Evolutionary conservation across 2,888 invertebrate species (phyloP).

Genomic region (Brenthis daphne): DNA sequence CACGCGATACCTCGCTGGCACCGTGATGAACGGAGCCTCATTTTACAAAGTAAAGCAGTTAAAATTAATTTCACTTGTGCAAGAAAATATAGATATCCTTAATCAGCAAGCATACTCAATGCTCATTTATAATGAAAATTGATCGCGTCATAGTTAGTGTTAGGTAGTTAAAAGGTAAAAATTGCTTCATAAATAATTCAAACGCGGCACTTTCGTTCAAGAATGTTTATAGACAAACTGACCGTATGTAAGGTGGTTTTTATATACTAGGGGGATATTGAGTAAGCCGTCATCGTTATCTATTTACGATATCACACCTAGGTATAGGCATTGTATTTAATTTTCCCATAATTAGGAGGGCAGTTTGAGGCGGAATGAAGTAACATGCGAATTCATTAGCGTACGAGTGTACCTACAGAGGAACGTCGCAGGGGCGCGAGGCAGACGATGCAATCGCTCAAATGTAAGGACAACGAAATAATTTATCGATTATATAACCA

Average conservation of each 20-base stretch:
- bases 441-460: constrained; percentile 44
- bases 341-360: constrained; percentile 55
- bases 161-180: constrained; percentile 8
- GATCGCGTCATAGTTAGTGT: constrained; percentile 5
- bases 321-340: constrained; percentile 44
- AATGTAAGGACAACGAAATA: constrained; percentile 37
- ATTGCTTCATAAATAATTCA: constrained; percentile 16
- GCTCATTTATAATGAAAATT: constrained; percentile 15
- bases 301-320: constrained; percentile 39
- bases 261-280: constrained; percentile 31
- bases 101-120: constrained; percentile 1
- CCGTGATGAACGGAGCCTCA: constrained; percentile 35
- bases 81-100: constrained; percentile 21
- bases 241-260: constrained; percentile 17
- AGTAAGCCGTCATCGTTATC: constrained; percentile 41
- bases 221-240: constrained; percentile 6
- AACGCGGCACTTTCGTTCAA: constrained; percentile 26
- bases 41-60: constrained; percentile 24
- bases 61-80: constrained; percentile 30
- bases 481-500: constrained; percentile 4
- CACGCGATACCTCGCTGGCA: constrained; percentile 50
- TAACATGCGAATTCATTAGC: constrained; percentile 62
- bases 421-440: constrained; percentile 49
- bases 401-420: constrained; percentile 48
- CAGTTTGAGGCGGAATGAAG: constrained; percentile 43